Evolutionary conservation across 2,888 invertebrate species (phyloP).

Genomic region (Andricus curvator): DNA sequence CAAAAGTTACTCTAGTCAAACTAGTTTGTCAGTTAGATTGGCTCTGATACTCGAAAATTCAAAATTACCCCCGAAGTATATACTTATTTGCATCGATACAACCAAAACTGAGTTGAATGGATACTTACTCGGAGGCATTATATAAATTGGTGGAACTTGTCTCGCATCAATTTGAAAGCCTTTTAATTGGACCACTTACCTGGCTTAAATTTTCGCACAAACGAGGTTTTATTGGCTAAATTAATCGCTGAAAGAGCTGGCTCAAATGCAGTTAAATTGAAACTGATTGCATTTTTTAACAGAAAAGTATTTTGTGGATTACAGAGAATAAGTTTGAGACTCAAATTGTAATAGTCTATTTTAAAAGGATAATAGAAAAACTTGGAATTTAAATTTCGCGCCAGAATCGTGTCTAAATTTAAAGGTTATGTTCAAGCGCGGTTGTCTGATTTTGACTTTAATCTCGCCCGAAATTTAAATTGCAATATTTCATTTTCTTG

Average conservation of each 20-base stretch:
- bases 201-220: constrained; percentile 3
- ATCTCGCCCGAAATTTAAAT: too few relatives aligned
- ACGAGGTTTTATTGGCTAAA: not conserved
- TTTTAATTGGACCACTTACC: constrained; percentile 23
- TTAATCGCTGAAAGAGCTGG: not conserved
- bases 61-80: constrained; percentile 3
- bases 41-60: not conserved
- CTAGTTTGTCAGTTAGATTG: not conserved
- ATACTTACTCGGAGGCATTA: constrained; percentile 1
- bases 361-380: not conserved
- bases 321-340: too few relatives aligned
- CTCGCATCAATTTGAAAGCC: not conserved
- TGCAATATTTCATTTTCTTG: too few relatives aligned
- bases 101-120: not conserved
- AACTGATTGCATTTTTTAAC: not conserved
- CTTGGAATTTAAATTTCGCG: not conserved
- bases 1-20: constrained; percentile 1
- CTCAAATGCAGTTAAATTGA: not conserved
- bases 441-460: too few relatives aligned
- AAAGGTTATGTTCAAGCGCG: too few relatives aligned
- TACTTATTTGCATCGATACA: not conserved
- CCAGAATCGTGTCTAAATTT: too few relatives aligned
- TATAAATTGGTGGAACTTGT: constrained; percentile 30
- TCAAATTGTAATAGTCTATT: not conserved
- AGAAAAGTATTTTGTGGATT: too few relatives aligned